Conservation (phyloP, 1,140 invertebrate species). For the Ptiloglossa arizonensis region DNA sequence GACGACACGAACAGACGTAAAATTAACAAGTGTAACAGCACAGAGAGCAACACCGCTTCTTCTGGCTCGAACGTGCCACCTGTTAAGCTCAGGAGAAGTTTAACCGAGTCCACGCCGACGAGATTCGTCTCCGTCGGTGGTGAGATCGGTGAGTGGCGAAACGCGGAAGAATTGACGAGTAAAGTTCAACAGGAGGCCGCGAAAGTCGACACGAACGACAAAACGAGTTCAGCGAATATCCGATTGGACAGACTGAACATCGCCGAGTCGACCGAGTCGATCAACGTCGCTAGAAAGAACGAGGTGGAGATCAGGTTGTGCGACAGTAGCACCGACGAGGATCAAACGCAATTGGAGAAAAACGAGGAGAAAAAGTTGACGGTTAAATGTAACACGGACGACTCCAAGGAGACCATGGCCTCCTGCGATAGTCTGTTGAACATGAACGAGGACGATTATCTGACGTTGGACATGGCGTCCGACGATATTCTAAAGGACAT, state of each 20-base stretch:
- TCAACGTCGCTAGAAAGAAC: constrained; percentile 19
- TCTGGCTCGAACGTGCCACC: constrained; percentile 56
- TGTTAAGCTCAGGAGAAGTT: constrained; percentile 66
- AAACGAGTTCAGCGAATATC: background rate
- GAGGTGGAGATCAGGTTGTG: constrained; percentile 73
- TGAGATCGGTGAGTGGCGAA: background rate
- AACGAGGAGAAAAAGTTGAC: background rate
- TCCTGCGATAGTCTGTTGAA: constrained; percentile 31
- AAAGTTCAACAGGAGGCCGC: background rate
- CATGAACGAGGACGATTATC: constrained; percentile 63
- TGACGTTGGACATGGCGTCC: constrained; percentile 64
- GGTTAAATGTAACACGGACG: background rate
- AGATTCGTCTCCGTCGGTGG: background rate
- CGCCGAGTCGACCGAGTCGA: background rate
- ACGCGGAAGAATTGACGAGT: background rate
- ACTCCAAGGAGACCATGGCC: constrained; percentile 23
- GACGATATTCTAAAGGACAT: constrained; percentile 80
- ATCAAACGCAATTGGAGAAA: constrained; percentile 16
- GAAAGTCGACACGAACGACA: background rate
- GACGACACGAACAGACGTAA: constrained; percentile 14
- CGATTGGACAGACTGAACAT: background rate
- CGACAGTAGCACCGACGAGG: constrained; percentile 73
- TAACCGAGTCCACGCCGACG: constrained; percentile 14
- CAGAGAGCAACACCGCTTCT: background rate
- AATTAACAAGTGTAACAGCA: background rate